Evolutionary conservation across 2,888 invertebrate genomes (phyloP).

Genomic region (Unio pictorum): DNA sequence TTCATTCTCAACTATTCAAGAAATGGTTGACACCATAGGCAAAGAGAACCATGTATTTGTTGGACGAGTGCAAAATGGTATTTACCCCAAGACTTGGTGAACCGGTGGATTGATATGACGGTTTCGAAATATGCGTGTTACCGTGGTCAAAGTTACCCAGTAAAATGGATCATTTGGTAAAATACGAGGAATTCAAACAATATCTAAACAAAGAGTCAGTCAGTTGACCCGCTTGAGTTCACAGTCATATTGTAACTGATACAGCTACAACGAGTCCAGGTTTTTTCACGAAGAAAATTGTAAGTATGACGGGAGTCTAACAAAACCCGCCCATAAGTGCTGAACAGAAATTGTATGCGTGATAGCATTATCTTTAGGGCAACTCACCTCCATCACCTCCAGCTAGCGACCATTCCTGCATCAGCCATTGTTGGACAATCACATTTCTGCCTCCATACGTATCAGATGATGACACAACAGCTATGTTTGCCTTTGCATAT

Average conservation of each 20-base stretch:
- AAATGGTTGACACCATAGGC: conserved; percentile 20
- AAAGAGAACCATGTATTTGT: conserved; percentile 22
- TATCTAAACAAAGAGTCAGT: conserved; percentile 2
- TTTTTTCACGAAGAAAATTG: conserved; percentile 14
- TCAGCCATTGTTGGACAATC: too few species aligned
- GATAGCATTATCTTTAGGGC: conserved; percentile 15
- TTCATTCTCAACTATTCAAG: conserved; percentile 15
- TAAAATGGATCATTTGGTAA: conserved; percentile 3
- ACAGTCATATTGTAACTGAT: conserved; percentile 20
- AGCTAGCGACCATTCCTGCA: too few species aligned
- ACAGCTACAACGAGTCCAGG: conserved; percentile 12
- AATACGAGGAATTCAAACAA: conserved; percentile 14
- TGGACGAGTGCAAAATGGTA: conserved; percentile 30
- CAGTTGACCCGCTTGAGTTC: conserved; percentile 14
- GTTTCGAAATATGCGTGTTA: conserved; percentile 9
- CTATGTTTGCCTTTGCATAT: too few species aligned
- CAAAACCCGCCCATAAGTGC: conserved; percentile 8
- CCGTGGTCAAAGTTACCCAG: conserved; percentile 15
- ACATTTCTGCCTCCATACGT: too few species aligned
- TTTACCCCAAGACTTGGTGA: conserved; percentile 15
- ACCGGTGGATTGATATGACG: conserved; percentile 14
- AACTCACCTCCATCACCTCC: conserved; percentile 8
- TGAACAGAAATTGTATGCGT: conserved; percentile 18
- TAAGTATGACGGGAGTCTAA: not conserved
- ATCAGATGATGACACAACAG: too few species aligned